Evolutionary conservation across 2,113 vertebrate species (phyloP).

Genomic region (Pteruthius melanotis): DNA sequence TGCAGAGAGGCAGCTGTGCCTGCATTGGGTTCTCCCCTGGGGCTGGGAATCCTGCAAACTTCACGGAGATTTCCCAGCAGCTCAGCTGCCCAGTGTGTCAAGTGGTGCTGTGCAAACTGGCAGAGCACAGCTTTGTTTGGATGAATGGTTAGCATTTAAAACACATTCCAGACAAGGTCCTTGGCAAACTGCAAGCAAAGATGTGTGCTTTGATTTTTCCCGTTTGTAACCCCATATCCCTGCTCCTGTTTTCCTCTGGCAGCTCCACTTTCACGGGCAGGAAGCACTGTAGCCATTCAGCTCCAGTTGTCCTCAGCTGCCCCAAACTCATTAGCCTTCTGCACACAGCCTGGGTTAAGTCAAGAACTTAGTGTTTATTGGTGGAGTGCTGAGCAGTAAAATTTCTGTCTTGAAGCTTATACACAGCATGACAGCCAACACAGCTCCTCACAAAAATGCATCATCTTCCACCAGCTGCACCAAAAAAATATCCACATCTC

Average conservation of each 20-base stretch:
- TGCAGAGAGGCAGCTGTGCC: not conserved
- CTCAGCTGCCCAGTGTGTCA: not conserved
- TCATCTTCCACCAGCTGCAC: not conserved
- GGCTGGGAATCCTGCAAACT: not conserved
- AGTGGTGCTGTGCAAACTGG: not conserved
- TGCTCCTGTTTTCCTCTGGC: not conserved
- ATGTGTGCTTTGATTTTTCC: not conserved
- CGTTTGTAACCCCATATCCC: not conserved
- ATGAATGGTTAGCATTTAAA: not conserved
- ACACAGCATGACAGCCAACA: not conserved
- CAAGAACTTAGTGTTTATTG: not conserved
- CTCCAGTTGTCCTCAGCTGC: not conserved
- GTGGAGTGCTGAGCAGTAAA: not conserved
- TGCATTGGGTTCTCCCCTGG: not conserved
- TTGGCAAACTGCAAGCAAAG: not conserved
- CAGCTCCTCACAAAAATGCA: not conserved
- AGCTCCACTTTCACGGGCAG: not conserved
- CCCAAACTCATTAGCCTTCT: not conserved
- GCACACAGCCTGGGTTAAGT: not conserved
- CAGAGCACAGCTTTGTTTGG: not conserved
- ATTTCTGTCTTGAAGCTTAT: not conserved
- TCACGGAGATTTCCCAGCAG: not conserved
- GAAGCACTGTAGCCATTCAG: not conserved
- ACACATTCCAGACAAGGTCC: not conserved
- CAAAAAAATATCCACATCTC: not conserved